Percentiles rank a stretch among this genome's conserved stretches.
phyloP scores from a whole-genome alignment of 2,113 vertebrate genomes.

The Cettia cetti region DNA sequence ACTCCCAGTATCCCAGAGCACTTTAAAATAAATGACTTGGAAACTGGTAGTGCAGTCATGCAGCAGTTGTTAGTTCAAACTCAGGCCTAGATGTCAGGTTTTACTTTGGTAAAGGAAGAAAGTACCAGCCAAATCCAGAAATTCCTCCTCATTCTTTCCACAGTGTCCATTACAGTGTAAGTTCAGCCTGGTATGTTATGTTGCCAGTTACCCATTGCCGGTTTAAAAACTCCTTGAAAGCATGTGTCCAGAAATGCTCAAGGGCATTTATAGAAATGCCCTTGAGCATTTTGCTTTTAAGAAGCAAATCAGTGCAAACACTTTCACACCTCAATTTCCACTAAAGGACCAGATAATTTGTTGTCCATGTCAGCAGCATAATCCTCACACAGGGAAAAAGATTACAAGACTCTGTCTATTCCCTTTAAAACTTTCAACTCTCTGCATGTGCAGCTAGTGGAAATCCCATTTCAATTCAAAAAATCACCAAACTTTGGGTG shows the following conservation, averaged over 20 bases:
- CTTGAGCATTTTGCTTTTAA: no score
- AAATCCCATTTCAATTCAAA: not conserved
- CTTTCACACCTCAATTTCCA: not conserved
- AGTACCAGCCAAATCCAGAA: not conserved
- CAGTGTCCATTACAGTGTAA: not conserved
- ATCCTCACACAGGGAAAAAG: not conserved
- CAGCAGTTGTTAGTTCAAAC: not conserved
- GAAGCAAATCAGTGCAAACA: not conserved
- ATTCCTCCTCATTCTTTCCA: not conserved
- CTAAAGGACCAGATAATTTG: not conserved
- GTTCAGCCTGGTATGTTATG: not conserved
- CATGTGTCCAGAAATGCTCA: not conserved
- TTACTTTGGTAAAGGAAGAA: not conserved
- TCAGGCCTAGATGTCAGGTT: not conserved
- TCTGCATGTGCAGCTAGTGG: not conserved
- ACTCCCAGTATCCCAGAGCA: not conserved
- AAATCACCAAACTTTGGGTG: not conserved
- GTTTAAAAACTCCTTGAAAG: not conserved
- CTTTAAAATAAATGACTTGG: not conserved
- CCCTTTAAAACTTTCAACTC: not conserved
- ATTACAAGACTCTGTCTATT: not conserved
- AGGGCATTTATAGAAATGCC: no score
- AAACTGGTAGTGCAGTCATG: not conserved
- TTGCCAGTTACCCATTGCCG: not conserved
- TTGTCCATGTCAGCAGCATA: not conserved